These are phyloP conservation scores for Lordiphosa clarofinis DNA, from an alignment of 1,140 invertebrate species.

Conservation along the genomic window DNA sequence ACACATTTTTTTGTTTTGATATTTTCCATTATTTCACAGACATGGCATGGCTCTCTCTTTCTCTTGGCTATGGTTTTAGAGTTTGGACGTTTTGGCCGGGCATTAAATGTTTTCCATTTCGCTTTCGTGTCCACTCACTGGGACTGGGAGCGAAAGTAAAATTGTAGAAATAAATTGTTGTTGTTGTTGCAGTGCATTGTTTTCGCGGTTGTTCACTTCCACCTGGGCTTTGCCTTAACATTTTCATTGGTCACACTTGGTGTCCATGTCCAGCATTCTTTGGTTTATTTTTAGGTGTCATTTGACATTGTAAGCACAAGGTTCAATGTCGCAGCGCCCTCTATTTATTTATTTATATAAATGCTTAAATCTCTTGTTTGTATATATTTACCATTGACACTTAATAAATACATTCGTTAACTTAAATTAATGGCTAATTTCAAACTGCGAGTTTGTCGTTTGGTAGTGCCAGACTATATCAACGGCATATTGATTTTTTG, in stretches of 20 bases:
- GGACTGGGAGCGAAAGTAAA: conserved; percentile 44
- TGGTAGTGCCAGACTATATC: conserved; percentile 28
- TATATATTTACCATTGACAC: conserved; percentile 2
- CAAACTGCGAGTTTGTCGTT: conserved; percentile 68
- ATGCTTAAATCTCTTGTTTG: not conserved
- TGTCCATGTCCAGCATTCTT: conserved; percentile 22
- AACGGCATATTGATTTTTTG: conserved; percentile 39
- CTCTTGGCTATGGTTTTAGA: no score
- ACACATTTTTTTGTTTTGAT: conserved; percentile 3
- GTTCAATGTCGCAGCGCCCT: conserved; percentile 57
- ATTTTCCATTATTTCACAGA: not conserved
- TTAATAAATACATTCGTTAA: conserved; percentile 39
- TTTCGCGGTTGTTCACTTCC: conserved; percentile 1
- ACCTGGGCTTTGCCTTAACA: not conserved
- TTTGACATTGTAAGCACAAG: conserved; percentile 50
- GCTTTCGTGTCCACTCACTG: conserved; percentile 53
- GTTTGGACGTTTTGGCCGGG: not conserved
- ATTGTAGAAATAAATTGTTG: conserved; percentile 13
- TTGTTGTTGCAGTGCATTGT: conserved; percentile 1
- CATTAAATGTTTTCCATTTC: conserved; percentile 50
- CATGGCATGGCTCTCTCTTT: not conserved
- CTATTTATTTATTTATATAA: conserved; percentile 62
- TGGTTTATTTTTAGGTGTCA: conserved; percentile 57
- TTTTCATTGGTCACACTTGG: not conserved
- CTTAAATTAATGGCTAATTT: conserved; percentile 55